phyloP scores from a whole-genome alignment of 2,888 invertebrate genomes.

The Andrena hattorfiana region DNA sequence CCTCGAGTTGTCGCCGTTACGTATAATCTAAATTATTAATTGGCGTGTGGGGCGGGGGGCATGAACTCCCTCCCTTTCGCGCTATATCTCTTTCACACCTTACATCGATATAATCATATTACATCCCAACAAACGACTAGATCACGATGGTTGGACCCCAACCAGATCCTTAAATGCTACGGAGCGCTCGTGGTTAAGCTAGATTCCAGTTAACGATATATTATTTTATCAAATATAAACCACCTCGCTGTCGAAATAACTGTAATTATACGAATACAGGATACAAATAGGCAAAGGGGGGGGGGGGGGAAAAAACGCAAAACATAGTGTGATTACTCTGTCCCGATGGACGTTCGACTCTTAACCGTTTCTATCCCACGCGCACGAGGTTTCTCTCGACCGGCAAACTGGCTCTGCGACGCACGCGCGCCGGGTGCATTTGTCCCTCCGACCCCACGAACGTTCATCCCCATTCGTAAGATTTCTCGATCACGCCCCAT shows the following conservation, averaged over 20 bases:
- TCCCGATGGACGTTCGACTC: conserved; percentile 52
- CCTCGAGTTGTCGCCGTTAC: conserved; percentile 42
- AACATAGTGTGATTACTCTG: conserved; percentile 53
- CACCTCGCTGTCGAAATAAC: conserved; percentile 66
- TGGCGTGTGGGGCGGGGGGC: conserved; percentile 30
- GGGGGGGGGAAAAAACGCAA: conserved; percentile 51
- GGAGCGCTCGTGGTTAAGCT: conserved; percentile 74
- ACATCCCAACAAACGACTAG: conserved; percentile 83
- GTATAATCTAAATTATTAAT: conserved; percentile 43
- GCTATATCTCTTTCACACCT: conserved; percentile 39
- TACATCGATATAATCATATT: conserved; percentile 57
- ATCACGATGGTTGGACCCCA: conserved; percentile 81
- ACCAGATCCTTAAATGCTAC: conserved; percentile 82
- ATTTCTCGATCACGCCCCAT: neutral
- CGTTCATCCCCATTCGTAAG: neutral
- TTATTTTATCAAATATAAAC: conserved; percentile 74
- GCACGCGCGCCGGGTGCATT: neutral
- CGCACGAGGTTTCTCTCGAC: neutral
- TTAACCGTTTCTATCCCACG: conserved; percentile 1
- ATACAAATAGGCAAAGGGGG: conserved; percentile 67
- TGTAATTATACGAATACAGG: conserved; percentile 63
- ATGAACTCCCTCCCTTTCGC: conserved; percentile 24
- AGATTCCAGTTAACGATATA: conserved; percentile 73
- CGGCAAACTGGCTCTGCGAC: conserved; percentile 8
- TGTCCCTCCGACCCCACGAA: neutral